A percentile compares a stretch with the other conserved stretches of the same genome.
phyloP scores from a whole-genome alignment of 2,113 vertebrate genomes.

The Xiphophorus maculatus region DNA sequence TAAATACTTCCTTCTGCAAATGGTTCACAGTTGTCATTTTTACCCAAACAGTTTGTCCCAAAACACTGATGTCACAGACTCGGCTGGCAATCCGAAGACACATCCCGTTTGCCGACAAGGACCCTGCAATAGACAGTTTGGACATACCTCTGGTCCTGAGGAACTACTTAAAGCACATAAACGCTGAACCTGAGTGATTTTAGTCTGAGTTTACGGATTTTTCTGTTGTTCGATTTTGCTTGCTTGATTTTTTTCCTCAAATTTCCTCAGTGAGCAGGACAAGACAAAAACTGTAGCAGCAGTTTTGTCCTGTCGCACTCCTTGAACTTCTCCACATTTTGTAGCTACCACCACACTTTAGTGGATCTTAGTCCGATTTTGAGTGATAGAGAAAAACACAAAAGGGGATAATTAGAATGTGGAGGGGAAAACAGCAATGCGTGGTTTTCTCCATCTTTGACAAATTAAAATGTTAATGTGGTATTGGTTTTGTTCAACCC shows the following conservation, averaged over 20 bases:
- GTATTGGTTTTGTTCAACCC: neutral
- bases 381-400: neutral
- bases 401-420: neutral
- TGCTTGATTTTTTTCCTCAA: neutral
- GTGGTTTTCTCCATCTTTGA: neutral
- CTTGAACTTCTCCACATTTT: neutral
- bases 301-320: too few species aligned
- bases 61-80: conserved; percentile 89
- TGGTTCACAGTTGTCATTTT: neutral
- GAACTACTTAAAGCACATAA: conserved; percentile 84
- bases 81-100: conserved; percentile 82
- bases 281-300: neutral
- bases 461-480: neutral
- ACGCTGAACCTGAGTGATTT: conserved; percentile 53
- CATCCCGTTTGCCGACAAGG: conserved; percentile 66
- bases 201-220: neutral
- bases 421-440: neutral
- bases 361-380: neutral
- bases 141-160: conserved; percentile 84
- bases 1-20: neutral
- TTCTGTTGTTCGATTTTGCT: neutral
- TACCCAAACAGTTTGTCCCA: conserved; percentile 83
- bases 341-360: neutral
- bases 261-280: neutral
- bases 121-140: conserved; percentile 74